Conservation (phyloP, 1,140 invertebrate genomes). For the Drosophila ambigua region DNA sequence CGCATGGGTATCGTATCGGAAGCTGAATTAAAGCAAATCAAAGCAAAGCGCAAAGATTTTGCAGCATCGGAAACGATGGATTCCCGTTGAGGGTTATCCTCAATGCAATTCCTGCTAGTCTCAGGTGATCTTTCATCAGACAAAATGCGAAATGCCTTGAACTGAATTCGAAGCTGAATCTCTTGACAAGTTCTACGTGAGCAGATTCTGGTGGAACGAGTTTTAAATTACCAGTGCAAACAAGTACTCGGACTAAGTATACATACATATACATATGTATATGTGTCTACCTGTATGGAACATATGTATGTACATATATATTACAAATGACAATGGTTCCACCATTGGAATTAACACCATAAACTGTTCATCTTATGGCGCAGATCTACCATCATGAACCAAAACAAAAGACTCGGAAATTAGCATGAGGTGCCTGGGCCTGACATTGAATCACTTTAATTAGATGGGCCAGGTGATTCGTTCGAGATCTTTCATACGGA, state of each 20-base stretch:
- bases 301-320: not conserved
- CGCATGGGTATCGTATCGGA: constrained; percentile 27
- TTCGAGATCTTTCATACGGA: constrained; percentile 11
- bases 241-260: not conserved
- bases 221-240: constrained; percentile 38
- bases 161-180: constrained; percentile 49
- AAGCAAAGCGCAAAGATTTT: constrained; percentile 24
- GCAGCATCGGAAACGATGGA: constrained; percentile 16
- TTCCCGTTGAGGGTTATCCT: constrained; percentile 15
- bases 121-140: constrained; percentile 14
- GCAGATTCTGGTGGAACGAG: constrained; percentile 46
- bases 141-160: constrained; percentile 43
- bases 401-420: constrained; percentile 40
- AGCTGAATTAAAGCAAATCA: constrained; percentile 16
- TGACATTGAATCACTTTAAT: constrained; percentile 39
- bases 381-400: constrained; percentile 11
- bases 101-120: constrained; percentile 35
- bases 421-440: constrained; percentile 8
- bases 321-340: constrained; percentile 10
- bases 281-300: not conserved
- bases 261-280: no score
- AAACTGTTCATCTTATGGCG: constrained; percentile 27
- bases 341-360: constrained; percentile 14
- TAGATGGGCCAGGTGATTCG: constrained; percentile 44
- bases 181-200: constrained; percentile 60